A percentile compares a stretch with the other conserved stretches of the same genome.
Evolutionary conservation across 2,888 invertebrate genomes (phyloP).

Genomic region (Noctua janthe): DNA sequence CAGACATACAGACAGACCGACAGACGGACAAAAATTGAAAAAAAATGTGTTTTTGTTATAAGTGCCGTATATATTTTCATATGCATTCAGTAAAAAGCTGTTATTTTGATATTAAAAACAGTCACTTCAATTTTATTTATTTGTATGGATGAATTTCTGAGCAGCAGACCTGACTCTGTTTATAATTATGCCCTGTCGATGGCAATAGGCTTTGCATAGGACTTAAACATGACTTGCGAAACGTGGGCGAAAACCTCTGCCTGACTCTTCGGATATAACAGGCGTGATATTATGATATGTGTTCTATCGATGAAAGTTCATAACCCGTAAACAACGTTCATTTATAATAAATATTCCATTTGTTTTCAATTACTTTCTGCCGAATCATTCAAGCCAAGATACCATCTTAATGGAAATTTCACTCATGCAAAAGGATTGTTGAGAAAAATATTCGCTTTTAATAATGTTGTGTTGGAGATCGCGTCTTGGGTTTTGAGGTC

Average conservation of each 20-base stretch:
- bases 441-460: constrained; percentile 11
- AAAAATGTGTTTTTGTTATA: no score
- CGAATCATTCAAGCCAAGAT: constrained; percentile 29
- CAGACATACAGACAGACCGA: no score
- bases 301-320: not conserved
- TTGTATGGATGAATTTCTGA: no score
- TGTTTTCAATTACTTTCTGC: constrained; percentile 47
- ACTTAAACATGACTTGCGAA: not conserved
- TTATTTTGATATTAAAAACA: no score
- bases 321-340: constrained; percentile 11
- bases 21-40: no score
- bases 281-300: not conserved
- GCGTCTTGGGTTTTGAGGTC: not conserved
- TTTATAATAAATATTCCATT: constrained; percentile 26
- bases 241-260: not conserved
- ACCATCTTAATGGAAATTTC: constrained; percentile 35
- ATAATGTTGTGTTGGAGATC: constrained; percentile 7
- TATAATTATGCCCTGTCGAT: no score
- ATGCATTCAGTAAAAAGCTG: no score
- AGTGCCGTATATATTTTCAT: no score
- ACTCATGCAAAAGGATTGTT: constrained; percentile 20
- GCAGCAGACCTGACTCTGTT: no score
- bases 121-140: no score
- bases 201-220: not conserved
- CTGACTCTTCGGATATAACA: not conserved